Evolutionary conservation across 2,113 vertebrate species (phyloP).

Genomic region (Dasyprocta punctata): DNA sequence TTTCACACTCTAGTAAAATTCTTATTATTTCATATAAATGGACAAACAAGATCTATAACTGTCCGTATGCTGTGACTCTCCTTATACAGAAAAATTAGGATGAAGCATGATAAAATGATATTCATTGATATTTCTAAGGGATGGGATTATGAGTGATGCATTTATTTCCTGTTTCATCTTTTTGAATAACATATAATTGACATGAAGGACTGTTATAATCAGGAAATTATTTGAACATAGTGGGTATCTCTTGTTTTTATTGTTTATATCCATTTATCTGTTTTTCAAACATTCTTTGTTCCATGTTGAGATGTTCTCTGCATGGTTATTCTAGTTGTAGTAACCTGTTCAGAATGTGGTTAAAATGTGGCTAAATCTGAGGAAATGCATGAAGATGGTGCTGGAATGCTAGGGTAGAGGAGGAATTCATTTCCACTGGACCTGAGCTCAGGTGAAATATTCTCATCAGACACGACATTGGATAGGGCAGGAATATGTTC

Average conservation of each 20-base stretch:
- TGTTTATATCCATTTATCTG: neutral
- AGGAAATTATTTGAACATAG: neutral
- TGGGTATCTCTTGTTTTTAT: neutral
- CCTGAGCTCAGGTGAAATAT: neutral
- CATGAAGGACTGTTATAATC: neutral
- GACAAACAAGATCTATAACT: neutral
- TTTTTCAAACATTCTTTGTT: neutral
- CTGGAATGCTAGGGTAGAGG: neutral
- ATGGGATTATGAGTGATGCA: neutral
- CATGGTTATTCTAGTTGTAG: too few relatives aligned
- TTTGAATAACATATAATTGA: neutral
- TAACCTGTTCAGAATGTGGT: neutral
- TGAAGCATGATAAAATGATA: neutral
- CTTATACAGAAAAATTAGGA: neutral
- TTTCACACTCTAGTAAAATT: neutral
- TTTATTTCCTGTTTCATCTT: neutral
- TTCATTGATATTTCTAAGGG: neutral
- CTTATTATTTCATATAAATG: neutral
- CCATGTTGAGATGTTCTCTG: neutral
- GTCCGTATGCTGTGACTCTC: neutral
- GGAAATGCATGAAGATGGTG: neutral
- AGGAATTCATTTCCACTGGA: neutral
- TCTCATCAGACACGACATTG: neutral
- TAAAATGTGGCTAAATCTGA: accelerated
- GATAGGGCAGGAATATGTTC: neutral